Base-by-base conservation (phyloP, 2,113 vertebrate species). In the Epinephelus cyanopodus region DNA sequence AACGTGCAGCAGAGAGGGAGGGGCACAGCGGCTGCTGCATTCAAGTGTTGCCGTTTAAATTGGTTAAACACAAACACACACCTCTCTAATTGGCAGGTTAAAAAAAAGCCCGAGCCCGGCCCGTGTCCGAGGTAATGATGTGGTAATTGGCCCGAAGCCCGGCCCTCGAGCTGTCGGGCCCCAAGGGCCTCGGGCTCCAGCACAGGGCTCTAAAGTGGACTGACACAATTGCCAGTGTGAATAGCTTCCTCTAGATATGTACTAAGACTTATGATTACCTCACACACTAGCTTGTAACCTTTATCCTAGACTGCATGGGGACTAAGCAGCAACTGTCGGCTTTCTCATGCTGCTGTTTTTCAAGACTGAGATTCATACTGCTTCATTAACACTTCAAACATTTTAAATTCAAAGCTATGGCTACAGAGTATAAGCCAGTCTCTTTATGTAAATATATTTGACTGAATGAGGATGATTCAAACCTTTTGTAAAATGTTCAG, bases 381-480 rank as follows among this genome's bases (percentile, higher is more conserved):
- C 73, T 87, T 90, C 78, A 90, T 91, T 88, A 87, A 71, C 88
- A 91, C 82, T 88, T 91, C 85, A 92, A 92, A 89, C 73, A 87
- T 79, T 80, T 90, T 27, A 72, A 64, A 69, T 52, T 79, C 70
- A 29, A 11, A 58, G 56, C 50, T 71, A 48, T 64, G 61, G 71
- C 53, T 60, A 57, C 7, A 37, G 18, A 50, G 63, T 19, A 74
- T 45, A 10, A 74, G 45, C 62, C 37, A 50, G 71, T 87, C 65
- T 70, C 79, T 83, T 77, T 48, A 37, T 87, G 81, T 73, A 74
- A 50, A 85, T 21, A 13, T 45, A 3, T 45, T 14, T n/a, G 68
- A 84, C 60, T 27, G 62, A 82, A 69, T 77, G 1, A 45, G 27
- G 29, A 74, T 76, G 58, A 78, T 57, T 53, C 3, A 3, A 53